Evolutionary conservation across 2,113 vertebrate species (phyloP).

Genomic region (Vidua chalybeata): DNA sequence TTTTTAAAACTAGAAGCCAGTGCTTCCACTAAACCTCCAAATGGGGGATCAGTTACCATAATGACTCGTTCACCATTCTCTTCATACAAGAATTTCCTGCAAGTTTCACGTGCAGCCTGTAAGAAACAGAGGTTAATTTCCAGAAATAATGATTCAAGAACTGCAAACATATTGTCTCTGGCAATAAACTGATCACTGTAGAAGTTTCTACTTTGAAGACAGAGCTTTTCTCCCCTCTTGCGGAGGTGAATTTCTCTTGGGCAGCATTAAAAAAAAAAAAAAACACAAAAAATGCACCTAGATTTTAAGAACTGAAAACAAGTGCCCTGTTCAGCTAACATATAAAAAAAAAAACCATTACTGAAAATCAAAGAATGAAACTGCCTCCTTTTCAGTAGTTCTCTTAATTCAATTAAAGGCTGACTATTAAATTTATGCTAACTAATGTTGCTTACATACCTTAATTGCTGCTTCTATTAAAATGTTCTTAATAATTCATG

Average conservation of each 20-base stretch:
- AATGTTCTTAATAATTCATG: background rate
- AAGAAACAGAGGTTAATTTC: slow-evolving; percentile 33
- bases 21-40: slow-evolving; percentile 94
- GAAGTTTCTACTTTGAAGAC: background rate
- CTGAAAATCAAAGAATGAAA: background rate
- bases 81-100: slow-evolving; percentile 81
- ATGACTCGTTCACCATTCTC: slow-evolving; percentile 75
- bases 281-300: background rate
- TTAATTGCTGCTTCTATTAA: background rate
- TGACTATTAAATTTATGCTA: background rate
- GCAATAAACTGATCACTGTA: background rate
- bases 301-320: background rate
- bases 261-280: background rate
- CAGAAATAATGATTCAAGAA: background rate
- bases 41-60: slow-evolving; percentile 93
- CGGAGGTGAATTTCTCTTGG: background rate
- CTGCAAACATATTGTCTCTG: background rate
- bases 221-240: background rate
- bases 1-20: slow-evolving; percentile 88
- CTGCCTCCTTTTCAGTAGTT: background rate
- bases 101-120: slow-evolving; percentile 76
- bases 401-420: background rate
- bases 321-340: background rate
- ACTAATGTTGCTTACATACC: background rate
- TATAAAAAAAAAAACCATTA: background rate